These are phyloP conservation scores for Dendroctonus valens DNA, from an alignment of 1,140 invertebrate species.

Conservation along the genomic window DNA sequence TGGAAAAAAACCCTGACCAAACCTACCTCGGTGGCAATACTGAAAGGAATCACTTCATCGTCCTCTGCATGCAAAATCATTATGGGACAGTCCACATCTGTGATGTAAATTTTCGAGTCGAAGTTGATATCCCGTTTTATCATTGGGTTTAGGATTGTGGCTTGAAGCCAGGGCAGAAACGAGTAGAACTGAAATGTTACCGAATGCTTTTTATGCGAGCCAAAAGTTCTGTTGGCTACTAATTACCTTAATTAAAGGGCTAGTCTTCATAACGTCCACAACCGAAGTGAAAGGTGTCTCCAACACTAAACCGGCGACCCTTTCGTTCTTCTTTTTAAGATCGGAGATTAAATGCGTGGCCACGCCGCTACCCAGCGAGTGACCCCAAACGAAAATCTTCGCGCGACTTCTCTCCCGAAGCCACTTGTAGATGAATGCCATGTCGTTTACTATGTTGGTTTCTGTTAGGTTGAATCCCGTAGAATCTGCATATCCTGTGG, in stretches of 20 bases:
- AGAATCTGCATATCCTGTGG: slow-evolving; percentile 87
- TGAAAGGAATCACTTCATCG: slow-evolving; percentile 78
- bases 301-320: slow-evolving; percentile 69
- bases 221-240: slow-evolving; percentile 66
- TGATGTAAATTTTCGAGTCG: slow-evolving; percentile 68
- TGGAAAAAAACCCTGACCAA: neutral
- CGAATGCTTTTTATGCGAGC: slow-evolving; percentile 43
- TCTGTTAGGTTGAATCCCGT: slow-evolving; percentile 69
- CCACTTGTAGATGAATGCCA: slow-evolving; percentile 76
- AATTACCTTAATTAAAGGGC: slow-evolving; percentile 72
- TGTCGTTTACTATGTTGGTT: slow-evolving; percentile 79
- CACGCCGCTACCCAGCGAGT: slow-evolving; percentile 77
- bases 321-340: slow-evolving; percentile 58
- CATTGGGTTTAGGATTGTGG: slow-evolving; percentile 68
- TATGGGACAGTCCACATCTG: slow-evolving; percentile 68
- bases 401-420: slow-evolving; percentile 59
- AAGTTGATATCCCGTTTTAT: slow-evolving; percentile 65
- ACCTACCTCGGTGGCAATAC: slow-evolving; percentile 66
- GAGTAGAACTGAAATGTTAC: slow-evolving; percentile 39
- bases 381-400: slow-evolving; percentile 82
- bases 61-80: slow-evolving; percentile 89
- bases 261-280: slow-evolving; percentile 73
- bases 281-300: slow-evolving; percentile 89
- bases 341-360: slow-evolving; percentile 61
- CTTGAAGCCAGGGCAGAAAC: slow-evolving; percentile 69